These are phyloP conservation scores for Hyperoplus immaculatus DNA, from an alignment of 2,797 vertebrate genomes.

Conservation along the genomic window DNA sequence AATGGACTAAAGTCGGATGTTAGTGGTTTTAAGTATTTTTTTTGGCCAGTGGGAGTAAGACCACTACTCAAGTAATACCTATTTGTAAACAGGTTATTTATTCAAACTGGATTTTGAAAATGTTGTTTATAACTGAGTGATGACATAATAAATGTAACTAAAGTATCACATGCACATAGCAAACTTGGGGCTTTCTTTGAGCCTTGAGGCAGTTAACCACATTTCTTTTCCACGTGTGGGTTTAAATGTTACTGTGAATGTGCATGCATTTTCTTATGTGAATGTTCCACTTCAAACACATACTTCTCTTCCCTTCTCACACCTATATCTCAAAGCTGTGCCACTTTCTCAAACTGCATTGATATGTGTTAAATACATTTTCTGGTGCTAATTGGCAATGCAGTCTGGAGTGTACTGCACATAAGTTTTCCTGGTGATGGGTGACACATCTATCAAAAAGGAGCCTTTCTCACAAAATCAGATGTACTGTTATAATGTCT, in stretches of 20 bases:
- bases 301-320: background rate
- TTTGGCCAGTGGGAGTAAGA: too few species aligned
- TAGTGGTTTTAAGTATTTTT: too few species aligned
- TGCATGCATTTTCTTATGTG: background rate
- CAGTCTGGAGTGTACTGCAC: background rate
- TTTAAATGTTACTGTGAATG: background rate
- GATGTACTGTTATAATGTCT: conserved; percentile 60
- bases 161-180: background rate
- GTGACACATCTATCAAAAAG: conserved; percentile 43
- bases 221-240: background rate
- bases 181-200: background rate
- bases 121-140: background rate
- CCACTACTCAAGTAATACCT: too few species aligned
- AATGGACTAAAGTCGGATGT: too few species aligned
- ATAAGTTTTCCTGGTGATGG: background rate
- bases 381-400: conserved; percentile 30
- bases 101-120: too few species aligned
- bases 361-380: background rate
- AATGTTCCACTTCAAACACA: background rate
- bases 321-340: background rate
- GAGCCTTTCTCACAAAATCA: conserved; percentile 61
- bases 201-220: background rate
- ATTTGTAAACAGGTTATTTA: too few species aligned
- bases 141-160: background rate
- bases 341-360: background rate